Evolutionary conservation across 2,113 vertebrate species (phyloP).

Genomic region (Holacanthus passer): DNA sequence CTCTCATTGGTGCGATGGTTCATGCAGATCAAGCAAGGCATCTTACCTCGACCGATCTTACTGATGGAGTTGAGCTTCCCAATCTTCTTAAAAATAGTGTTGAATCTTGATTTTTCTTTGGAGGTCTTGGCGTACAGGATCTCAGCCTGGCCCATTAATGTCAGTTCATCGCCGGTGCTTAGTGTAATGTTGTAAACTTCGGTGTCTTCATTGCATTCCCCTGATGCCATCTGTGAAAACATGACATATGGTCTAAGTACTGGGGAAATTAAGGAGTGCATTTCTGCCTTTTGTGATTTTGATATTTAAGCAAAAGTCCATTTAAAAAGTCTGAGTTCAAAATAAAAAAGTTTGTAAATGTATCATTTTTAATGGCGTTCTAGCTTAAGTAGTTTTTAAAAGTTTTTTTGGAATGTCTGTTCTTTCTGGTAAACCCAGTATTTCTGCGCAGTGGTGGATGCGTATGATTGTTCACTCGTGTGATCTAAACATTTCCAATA

Average conservation of each 20-base stretch:
- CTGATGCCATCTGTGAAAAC: conserved; percentile 92
- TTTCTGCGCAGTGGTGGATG: too few species aligned
- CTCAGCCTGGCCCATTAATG: conserved; percentile 98
- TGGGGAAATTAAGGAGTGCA: neutral
- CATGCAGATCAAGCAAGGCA: conserved; percentile 99
- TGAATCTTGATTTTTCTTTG: conserved; percentile 95
- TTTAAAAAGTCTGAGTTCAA: too few species aligned
- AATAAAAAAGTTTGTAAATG: too few species aligned
- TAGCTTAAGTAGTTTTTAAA: too few species aligned
- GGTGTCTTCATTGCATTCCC: conserved; percentile 97
- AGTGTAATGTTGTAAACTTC: conserved; percentile 98
- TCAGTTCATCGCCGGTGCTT: conserved; percentile 95
- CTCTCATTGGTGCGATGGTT: conserved; percentile 99
- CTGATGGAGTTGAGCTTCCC: conserved; percentile 97
- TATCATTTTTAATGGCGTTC: too few species aligned
- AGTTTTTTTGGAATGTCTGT: too few species aligned
- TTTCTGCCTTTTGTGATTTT: neutral
- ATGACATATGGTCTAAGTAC: neutral
- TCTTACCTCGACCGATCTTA: conserved; percentile 95
- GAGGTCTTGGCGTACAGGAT: conserved; percentile 98
- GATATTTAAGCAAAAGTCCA: neutral
- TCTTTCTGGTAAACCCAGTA: too few species aligned
- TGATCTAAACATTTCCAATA: too few species aligned
- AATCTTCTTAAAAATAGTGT: conserved; percentile 97
- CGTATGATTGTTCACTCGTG: too few species aligned